phyloP scores from a whole-genome alignment of 2,888 invertebrate species.

The Eupeodes latifasciatus region DNA sequence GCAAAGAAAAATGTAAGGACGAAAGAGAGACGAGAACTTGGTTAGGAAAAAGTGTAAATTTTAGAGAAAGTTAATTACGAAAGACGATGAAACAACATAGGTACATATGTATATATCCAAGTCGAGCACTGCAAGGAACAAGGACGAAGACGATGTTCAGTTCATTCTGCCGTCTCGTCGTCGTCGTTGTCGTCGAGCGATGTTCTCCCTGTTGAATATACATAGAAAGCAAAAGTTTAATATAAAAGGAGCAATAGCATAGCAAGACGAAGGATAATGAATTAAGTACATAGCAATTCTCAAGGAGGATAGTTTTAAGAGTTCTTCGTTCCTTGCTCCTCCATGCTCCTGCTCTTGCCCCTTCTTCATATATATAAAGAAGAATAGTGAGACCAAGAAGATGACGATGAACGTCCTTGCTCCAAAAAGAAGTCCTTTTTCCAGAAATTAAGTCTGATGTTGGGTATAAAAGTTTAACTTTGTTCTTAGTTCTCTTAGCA shows the following conservation, averaged over 20 bases:
- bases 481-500: neutral
- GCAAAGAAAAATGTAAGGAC: neutral
- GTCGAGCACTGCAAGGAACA: neutral
- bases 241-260: neutral
- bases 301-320: conserved; percentile 53
- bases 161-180: too few species aligned
- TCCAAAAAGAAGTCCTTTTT: conserved; percentile 29
- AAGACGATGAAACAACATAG: conserved; percentile 23
- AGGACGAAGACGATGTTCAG: conserved; percentile 31
- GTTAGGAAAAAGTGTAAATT: conserved; percentile 50
- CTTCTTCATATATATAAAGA: too few species aligned
- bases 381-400: neutral
- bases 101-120: too few species aligned
- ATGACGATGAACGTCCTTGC: conserved; percentile 49
- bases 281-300: conserved; percentile 55
- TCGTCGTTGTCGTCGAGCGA: neutral
- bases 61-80: conserved; percentile 69
- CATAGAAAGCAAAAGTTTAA: conserved; percentile 58
- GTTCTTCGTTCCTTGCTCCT: neutral
- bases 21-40: conserved; percentile 25
- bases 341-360: neutral
- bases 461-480: conserved; percentile 35
- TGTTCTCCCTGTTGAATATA: conserved; percentile 15
- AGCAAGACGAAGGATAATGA: conserved; percentile 55
- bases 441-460: conserved; percentile 46